Conservation (phyloP, 2,113 vertebrate genomes). For the Erythrolamprus reginae region DNA sequence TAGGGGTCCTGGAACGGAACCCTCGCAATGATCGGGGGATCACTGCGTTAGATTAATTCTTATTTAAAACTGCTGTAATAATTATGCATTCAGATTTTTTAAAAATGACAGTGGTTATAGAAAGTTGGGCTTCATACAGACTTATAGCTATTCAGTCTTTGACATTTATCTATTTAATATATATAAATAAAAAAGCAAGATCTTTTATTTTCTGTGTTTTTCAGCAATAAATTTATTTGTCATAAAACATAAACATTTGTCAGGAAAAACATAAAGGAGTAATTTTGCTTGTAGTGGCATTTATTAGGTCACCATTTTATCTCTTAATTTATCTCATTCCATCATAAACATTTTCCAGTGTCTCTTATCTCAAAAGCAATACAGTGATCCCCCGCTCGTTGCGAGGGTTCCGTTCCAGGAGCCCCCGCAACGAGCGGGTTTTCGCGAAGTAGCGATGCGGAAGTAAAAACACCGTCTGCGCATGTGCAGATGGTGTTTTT, state of each 20-base stretch:
- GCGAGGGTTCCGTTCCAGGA: too few species aligned
- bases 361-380: too few species aligned
- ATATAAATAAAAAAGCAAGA: neutral
- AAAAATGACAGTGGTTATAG: neutral
- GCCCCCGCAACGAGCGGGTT: too few species aligned
- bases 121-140: neutral
- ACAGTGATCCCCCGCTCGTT: too few species aligned
- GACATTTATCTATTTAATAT: neutral
- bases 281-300: neutral
- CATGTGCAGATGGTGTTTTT: too few species aligned
- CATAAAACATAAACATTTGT: too few species aligned
- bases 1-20: too few species aligned
- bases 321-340: neutral
- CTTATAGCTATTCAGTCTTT: neutral
- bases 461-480: too few species aligned
- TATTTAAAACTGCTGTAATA: neutral
- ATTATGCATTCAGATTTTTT: neutral
- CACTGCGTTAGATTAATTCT: neutral
- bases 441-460: too few species aligned
- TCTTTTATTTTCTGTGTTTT: neutral
- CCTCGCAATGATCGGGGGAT: too few species aligned
- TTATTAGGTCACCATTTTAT: neutral
- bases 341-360: too few species aligned
- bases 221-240: neutral
- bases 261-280: neutral